These are phyloP conservation scores for Hylaeus anthracinus DNA, from an alignment of 1,140 invertebrate species.

Conservation along the genomic window DNA sequence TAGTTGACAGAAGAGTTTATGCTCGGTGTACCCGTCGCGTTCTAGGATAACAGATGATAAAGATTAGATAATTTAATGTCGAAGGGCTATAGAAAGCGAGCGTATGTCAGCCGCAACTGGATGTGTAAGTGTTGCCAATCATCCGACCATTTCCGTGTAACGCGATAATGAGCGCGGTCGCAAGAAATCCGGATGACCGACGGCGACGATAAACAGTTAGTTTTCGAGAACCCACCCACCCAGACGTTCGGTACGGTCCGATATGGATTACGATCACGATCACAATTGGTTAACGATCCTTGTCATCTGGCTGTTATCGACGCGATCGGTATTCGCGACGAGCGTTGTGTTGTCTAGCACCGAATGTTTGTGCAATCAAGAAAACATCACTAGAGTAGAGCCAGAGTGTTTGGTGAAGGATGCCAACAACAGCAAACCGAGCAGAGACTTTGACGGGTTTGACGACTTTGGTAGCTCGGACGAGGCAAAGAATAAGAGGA, in stretches of 20 bases:
- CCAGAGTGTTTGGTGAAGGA: no score
- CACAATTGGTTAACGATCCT: background rate
- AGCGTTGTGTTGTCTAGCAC: background rate
- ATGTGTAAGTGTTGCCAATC: background rate
- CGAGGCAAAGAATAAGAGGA: no score
- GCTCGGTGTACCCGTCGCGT: no score
- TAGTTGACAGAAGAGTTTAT: no score
- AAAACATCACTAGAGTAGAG: background rate
- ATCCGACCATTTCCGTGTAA: background rate
- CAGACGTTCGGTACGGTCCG: slow-evolving; percentile 9
- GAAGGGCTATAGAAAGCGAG: no score
- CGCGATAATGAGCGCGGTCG: slow-evolving; percentile 21
- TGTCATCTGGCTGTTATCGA: background rate
- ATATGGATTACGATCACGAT: background rate
- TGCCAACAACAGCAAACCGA: no score
- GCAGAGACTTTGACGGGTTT: background rate
- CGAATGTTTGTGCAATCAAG: background rate
- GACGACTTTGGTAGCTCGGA: no score
- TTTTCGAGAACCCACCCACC: background rate
- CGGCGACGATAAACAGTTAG: background rate
- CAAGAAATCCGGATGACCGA: background rate
- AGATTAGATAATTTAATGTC: no score
- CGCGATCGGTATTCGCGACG: background rate
- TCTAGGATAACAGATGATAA: no score
- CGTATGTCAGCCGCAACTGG: background rate